Conservation (phyloP, 1,140 invertebrate genomes). For the Brachionus koreanus region DNA sequence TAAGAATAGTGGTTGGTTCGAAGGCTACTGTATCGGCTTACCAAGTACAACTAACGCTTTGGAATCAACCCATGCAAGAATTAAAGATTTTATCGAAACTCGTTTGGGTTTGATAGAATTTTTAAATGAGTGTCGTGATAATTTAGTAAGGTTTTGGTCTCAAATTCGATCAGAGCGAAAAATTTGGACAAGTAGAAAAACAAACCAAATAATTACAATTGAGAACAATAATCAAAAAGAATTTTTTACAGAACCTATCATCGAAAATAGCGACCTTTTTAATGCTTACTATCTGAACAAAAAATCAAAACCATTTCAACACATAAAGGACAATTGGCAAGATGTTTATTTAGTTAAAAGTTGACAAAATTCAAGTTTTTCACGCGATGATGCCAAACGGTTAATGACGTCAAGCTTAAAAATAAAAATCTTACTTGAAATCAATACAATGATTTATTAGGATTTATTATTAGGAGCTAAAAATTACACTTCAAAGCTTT, state of each 20-base stretch:
- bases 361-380: no score
- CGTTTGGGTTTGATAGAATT: not conserved
- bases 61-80: not conserved
- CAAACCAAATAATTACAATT: not conserved
- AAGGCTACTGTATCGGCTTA: not conserved
- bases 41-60: not conserved
- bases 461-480: not conserved
- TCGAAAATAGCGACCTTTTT: not conserved
- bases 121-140: not conserved
- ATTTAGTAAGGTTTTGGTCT: not conserved
- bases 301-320: slow-evolving; percentile 1
- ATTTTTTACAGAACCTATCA: not conserved
- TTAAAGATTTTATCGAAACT: not conserved
- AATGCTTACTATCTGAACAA: not conserved
- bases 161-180: not conserved
- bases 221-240: slow-evolving; percentile 8
- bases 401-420: not conserved
- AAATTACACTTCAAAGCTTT: not conserved
- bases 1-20: not conserved
- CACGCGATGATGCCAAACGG: no score
- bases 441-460: not conserved
- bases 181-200: not conserved
- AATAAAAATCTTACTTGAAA: not conserved
- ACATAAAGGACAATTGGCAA: not conserved
- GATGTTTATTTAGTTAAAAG: not conserved